A percentile compares a stretch with the other conserved stretches of the same genome.
Conservation (phyloP, 2,797 vertebrate genomes). For the Allobates femoralis region DNA sequence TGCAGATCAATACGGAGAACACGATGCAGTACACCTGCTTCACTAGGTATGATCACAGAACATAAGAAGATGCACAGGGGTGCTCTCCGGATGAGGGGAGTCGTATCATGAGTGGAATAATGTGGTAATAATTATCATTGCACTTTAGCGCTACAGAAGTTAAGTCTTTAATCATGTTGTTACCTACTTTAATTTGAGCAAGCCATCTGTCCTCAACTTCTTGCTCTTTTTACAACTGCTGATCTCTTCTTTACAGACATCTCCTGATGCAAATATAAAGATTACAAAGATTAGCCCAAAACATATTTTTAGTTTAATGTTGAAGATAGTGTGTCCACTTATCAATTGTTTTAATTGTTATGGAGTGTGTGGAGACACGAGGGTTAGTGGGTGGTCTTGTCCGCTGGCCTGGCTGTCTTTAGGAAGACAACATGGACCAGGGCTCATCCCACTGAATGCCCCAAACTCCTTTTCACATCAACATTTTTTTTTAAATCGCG, state of each 20-base stretch:
- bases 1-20: conserved; percentile 27
- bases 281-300: not conserved
- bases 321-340: not conserved
- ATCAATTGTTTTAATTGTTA: too few relatives aligned
- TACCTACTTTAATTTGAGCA: conserved; percentile 70
- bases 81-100: conserved; percentile 25
- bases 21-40: conserved; percentile 28
- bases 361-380: too few relatives aligned
- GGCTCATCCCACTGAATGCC: too few relatives aligned
- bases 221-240: conserved; percentile 66
- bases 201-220: conserved; percentile 71
- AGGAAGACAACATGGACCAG: too few relatives aligned
- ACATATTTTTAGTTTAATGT: not conserved
- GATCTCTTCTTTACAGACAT: conserved; percentile 61
- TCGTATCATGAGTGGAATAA: conserved; percentile 69
- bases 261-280: conserved; percentile 54
- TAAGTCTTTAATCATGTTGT: conserved; percentile 61
- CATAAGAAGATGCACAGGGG: conserved; percentile 12
- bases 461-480: too few relatives aligned
- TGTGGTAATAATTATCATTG: conserved; percentile 68
- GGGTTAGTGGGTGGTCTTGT: too few relatives aligned
- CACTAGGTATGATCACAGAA: conserved; percentile 19
- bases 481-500: too few relatives aligned
- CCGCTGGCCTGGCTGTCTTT: too few relatives aligned
- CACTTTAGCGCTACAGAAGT: conserved; percentile 69